Evolutionary conservation across 1,140 invertebrate species (phyloP), one percentile per base, ranked within the genome.

Genomic region (Chrysoperla carnea): DNA sequence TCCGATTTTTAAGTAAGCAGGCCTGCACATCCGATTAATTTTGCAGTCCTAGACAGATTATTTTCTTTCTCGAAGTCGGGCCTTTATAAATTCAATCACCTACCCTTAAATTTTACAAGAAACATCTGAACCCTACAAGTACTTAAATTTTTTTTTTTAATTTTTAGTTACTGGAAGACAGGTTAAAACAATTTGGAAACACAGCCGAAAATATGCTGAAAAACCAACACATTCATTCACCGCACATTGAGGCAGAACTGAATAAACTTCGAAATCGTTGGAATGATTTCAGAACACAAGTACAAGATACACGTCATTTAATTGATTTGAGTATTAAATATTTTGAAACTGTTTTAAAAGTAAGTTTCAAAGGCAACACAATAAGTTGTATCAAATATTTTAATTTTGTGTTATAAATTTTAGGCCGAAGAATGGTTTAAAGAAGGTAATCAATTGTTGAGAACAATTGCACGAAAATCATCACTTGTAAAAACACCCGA

Each of bases 391-490:
- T 65, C 35, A 54, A 63, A 46, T 13, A 13, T 27, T 39, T 35
- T 41, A 39, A 37, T 46, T 15, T 37, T 15, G 5, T 23, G 17
- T 40, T 41, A 37, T 37, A 39, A 40, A 33, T 59, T 62, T 46
- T 47, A 76, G 73, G 72, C 75, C 23, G 78, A 81, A 55, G 68
- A 73, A 45, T 85, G 81, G 79, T 78, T 81, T 52, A 72, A 69
- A 49, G 73, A 83, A 56, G 79, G 77, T 4, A 81, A 72, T 48
- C 73, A 73, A 52, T 58, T 85, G n/a, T 55, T 86, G 15, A 70
- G 81, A 37, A 66, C 69, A 4, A 72, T 83, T 37, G 76, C 79
- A 2, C 66, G 75, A 46, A 74, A 73, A 51, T 73, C 80, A 1
- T 73, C 74, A 0, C 60, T 64, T n/a, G 76, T 80, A 3, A 73